Evolutionary conservation across 2,113 vertebrate genomes (phyloP), one percentile per base, ranked within the genome.

Genomic region (Hippopotamus amphibius): DNA sequence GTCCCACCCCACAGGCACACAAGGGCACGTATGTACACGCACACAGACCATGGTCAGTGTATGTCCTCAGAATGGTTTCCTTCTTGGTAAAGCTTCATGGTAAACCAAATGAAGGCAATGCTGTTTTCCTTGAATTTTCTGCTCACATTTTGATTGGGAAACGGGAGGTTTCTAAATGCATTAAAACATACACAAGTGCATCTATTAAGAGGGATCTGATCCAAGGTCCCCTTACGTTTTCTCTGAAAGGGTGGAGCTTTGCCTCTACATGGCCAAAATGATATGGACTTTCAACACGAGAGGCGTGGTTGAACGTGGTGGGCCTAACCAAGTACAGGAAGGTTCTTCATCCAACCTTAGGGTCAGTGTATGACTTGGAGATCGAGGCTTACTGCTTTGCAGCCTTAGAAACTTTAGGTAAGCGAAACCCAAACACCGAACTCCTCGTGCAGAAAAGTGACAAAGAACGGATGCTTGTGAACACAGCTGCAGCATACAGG

Each of bases 121-220:
- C 48, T 14, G 33, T 74, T 92, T 90, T 87, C 48, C n/a, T 74
- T 63, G 59, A 41, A 88, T 74, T 59, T 61, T 66, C 43, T 81
- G 37, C 33, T 87, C 41, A 63, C 46, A 28, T 79, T 74, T 89
- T 6, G 30, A 69, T 57, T 46, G 80, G 92, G 21, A 86, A 55
- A 79, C 9, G 3, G 82, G 15, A 63, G 28, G 2, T 79, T 68
- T 57, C 74, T 57, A 22, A 92, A 37, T 11, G 87, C 3, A 95
- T 28, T 0, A 43, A 10, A 5, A 3, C 12, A 33, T 15, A 13
- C 1, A 0, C 21, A 61, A 48, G 15, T 50, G 22, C 6, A 1
- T 8, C 16, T 11, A 7, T 16, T 14, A 81, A 46, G 12, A 68
- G 53, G 28, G 24, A 28, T 61, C 43, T 33, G 26, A 85, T 55